Conservation (phyloP, 2,797 vertebrate species). For the Sebastes dallii region DNA sequence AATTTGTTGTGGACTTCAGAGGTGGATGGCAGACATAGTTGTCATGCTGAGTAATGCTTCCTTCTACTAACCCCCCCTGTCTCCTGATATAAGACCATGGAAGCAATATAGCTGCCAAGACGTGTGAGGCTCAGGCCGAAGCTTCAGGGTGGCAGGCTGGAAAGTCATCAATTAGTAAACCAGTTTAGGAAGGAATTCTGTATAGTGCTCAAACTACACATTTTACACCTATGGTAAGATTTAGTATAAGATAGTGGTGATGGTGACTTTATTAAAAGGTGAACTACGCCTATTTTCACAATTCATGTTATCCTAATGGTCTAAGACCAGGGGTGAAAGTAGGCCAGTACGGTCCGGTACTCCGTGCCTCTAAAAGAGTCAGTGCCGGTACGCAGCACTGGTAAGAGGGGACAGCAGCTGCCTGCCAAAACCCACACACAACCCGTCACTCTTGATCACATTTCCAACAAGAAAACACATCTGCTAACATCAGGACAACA, state of each 20-base stretch:
- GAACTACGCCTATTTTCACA: too few relatives aligned
- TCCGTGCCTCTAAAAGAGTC: rapidly evolving
- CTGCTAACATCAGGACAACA: too few relatives aligned
- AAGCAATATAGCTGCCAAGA: conserved; percentile 41
- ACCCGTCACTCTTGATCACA: too few relatives aligned
- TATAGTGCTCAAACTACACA: background rate
- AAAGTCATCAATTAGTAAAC: conserved; percentile 38
- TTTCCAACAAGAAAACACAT: too few relatives aligned
- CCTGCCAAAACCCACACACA: too few relatives aligned
- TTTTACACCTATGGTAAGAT: background rate
- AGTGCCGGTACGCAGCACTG: too few relatives aligned
- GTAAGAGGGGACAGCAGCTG: too few relatives aligned
- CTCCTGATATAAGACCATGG: conserved; percentile 51
- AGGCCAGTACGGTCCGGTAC: too few relatives aligned
- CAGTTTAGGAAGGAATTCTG: conserved; percentile 16
- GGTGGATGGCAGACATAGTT: conserved; percentile 54
- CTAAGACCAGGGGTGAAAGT: too few relatives aligned
- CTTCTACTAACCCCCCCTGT: background rate
- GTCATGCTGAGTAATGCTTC: conserved; percentile 61
- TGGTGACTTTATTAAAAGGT: too few relatives aligned
- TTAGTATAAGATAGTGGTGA: background rate
- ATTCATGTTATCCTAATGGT: too few relatives aligned
- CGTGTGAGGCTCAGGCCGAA: background rate
- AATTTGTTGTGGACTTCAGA: conserved; percentile 66
- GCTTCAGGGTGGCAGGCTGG: background rate